Percentiles rank a stretch among this genome's conserved stretches.
Evolutionary conservation across 2,113 vertebrate genomes (phyloP).

Genomic region (Kobus ellipsiprymnus): DNA sequence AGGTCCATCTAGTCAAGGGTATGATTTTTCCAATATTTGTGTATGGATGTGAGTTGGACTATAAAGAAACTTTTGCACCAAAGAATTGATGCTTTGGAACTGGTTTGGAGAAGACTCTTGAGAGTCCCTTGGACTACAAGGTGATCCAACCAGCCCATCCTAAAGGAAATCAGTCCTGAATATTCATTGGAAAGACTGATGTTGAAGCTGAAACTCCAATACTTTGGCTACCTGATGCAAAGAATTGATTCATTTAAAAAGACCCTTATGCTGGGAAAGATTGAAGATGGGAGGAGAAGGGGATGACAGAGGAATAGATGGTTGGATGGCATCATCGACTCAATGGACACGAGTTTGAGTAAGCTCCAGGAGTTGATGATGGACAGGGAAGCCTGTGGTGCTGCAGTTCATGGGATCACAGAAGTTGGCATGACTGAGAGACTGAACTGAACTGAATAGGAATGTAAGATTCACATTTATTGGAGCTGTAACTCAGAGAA

Average conservation of each 20-base stretch:
- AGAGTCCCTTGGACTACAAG: background rate
- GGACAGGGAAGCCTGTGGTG: background rate
- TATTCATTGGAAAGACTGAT: background rate
- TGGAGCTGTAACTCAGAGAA: background rate
- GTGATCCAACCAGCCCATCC: background rate
- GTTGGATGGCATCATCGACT: background rate
- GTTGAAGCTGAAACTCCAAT: background rate
- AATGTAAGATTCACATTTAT: background rate
- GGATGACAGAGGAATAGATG: background rate
- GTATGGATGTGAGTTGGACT: background rate
- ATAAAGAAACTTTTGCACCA: background rate
- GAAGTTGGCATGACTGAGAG: background rate
- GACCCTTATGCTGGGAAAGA: background rate
- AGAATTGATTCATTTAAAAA: background rate
- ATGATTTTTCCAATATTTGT: background rate
- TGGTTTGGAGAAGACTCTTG: background rate
- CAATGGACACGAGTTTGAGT: background rate
- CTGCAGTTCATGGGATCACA: background rate
- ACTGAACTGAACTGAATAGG: background rate
- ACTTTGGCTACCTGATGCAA: background rate
- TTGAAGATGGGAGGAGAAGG: background rate
- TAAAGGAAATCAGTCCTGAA: background rate
- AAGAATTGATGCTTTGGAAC: background rate
- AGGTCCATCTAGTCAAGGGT: background rate
- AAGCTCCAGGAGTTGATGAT: background rate